Percentiles rank a stretch among this genome's conserved stretches.
These are phyloP conservation scores for Capitulum mitella DNA, from an alignment of 2,888 invertebrate genomes.

Conservation along the genomic window DNA sequence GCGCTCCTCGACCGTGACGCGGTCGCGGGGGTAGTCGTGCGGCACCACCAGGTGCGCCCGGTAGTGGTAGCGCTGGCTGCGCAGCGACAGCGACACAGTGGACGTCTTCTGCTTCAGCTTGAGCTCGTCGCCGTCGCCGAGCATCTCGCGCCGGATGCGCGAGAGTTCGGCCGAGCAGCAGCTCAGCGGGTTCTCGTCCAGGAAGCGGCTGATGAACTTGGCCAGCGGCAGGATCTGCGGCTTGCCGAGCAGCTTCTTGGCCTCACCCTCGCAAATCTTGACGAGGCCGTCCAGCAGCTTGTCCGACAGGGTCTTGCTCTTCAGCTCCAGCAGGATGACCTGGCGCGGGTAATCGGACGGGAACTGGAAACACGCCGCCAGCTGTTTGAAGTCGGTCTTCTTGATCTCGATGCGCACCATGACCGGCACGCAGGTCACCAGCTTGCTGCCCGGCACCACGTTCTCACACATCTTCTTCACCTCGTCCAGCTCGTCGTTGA, in stretches of 20 bases:
- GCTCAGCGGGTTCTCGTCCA: conserved; percentile 61
- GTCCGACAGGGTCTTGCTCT: conserved; percentile 59
- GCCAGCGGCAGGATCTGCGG: conserved; percentile 52
- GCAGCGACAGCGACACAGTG: conserved; percentile 52
- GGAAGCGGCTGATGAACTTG: conserved; percentile 56
- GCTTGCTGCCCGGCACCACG: conserved; percentile 54
- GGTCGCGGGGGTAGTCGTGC: conserved; percentile 54
- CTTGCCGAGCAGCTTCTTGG: conserved; percentile 53
- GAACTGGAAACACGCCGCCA: conserved; percentile 60
- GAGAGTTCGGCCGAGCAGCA: conserved; percentile 65
- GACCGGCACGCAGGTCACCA: conserved; percentile 57
- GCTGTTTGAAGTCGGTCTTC: conserved; percentile 54
- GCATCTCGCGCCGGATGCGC: conserved; percentile 49
- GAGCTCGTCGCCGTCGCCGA: conserved; percentile 51
- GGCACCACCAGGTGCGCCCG: conserved; percentile 55
- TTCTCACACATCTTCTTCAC: conserved; percentile 56
- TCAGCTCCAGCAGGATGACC: conserved; percentile 56
- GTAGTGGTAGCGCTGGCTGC: conserved; percentile 55
- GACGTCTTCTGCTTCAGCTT: conserved; percentile 61
- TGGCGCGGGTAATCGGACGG: conserved; percentile 54
- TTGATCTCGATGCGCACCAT: conserved; percentile 61
- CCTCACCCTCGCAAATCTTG: conserved; percentile 54
- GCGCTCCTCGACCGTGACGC: conserved; percentile 50
- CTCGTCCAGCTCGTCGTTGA: conserved; percentile 59
- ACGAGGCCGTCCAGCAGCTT: conserved; percentile 56